A percentile compares a stretch with the other conserved stretches of the same genome.
phyloP scores from a whole-genome alignment of 2,113 vertebrate genomes.

The Megatriorchis doriae region DNA sequence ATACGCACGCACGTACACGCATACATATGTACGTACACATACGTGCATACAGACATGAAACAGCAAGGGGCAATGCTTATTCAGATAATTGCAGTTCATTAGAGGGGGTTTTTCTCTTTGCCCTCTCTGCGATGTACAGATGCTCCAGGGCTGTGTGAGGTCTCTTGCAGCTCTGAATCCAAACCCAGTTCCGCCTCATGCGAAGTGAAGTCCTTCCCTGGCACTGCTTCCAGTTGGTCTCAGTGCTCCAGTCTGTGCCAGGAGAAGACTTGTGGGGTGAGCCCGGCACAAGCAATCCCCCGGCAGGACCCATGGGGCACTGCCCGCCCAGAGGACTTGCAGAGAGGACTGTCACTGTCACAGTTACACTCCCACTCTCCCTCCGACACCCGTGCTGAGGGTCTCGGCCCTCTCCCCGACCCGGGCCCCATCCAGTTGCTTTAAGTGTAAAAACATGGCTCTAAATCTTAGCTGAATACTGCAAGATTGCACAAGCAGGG shows the following conservation, averaged over 20 bases:
- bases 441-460: not conserved
- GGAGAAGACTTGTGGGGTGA: fast-evolving
- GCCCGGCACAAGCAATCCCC: fast-evolving
- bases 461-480: not conserved
- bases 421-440: not conserved
- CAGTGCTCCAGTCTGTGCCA: not conserved
- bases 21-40: fast-evolving
- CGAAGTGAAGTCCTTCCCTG: not conserved
- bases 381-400: fast-evolving
- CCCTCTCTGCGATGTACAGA: not conserved
- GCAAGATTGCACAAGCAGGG: not conserved
- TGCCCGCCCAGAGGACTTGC: fast-evolving
- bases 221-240: not conserved
- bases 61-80: not conserved
- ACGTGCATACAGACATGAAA: fast-evolving
- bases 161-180: not conserved
- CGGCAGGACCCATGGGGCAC: not conserved
- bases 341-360: not conserved
- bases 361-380: fast-evolving
- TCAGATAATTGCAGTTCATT: not conserved
- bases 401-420: fast-evolving
- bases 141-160: not conserved
- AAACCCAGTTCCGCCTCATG: not conserved
- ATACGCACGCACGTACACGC: fast-evolving
- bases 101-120: not conserved